phyloP scores from a whole-genome alignment of 2,888 invertebrate species.

The Liodrosophila aerea region DNA sequence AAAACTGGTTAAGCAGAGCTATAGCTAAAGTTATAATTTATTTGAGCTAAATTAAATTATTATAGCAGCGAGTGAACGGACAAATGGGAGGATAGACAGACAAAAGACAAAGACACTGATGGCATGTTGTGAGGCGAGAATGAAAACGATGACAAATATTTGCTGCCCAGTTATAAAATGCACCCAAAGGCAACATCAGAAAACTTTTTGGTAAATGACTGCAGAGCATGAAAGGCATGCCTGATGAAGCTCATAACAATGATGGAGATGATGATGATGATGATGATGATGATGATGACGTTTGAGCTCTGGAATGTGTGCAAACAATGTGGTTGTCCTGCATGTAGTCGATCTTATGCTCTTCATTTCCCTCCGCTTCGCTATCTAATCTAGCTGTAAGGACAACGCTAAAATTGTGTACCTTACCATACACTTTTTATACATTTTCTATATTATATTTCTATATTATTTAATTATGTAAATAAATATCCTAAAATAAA shows the following conservation, averaged over 20 bases:
- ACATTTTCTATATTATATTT: too few species aligned
- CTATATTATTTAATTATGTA: too few species aligned
- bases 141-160: constrained; percentile 65
- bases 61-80: constrained; percentile 46
- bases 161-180: constrained; percentile 73
- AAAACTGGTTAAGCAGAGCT: constrained; percentile 12
- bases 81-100: constrained; percentile 6
- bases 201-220: constrained; percentile 67
- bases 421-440: too few species aligned
- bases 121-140: too few species aligned
- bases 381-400: constrained; percentile 11
- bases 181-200: constrained; percentile 73
- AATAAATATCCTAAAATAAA: too few species aligned
- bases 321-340: constrained; percentile 57
- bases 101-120: too few species aligned
- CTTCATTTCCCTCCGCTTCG: too few species aligned
- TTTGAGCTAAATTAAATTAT: constrained; percentile 75
- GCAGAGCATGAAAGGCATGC: constrained; percentile 64
- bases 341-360: constrained; percentile 40
- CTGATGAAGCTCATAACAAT: constrained; percentile 36
- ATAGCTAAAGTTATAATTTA: constrained; percentile 65
- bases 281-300: constrained; percentile 19
- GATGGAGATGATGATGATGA: constrained; percentile 30
- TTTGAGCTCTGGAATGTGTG: constrained; percentile 46
- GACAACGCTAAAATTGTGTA: constrained; percentile 50